Base-by-base conservation (phyloP, 2,113 vertebrate genomes). In the Alexandromys fortis region DNA sequence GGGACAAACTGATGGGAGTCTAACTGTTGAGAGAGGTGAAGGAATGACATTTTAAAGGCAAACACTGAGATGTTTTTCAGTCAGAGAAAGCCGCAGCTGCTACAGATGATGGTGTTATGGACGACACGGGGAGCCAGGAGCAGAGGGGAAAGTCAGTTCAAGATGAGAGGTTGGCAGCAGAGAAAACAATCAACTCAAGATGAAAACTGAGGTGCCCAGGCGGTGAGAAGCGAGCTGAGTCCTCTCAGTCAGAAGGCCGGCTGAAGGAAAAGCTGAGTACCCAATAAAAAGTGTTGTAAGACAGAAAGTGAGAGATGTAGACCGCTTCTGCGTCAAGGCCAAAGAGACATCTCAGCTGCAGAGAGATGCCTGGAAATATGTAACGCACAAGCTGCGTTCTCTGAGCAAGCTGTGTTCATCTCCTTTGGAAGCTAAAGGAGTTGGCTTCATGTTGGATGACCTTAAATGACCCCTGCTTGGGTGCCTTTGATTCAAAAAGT, bases 31-130 rank as follows among this genome's bases (percentile, higher is more conserved):
- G 38, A 85, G 65, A 93, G 92, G 42, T 96, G 88, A 96, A 96
- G 73, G 89, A 95, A 68, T 98, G 97, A 94, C 96, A 96, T 97
- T 98, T 98, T 97, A 88, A 98, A 98, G 86, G 94, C 97, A 98
- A 98, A 97, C 95, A 98, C 12, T 86, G 83, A 96, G 94, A 92
- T 24, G 97, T 98, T 94, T 98, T 94, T 96, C 90, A 96, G 96
- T 92, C 93, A 86, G 88, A 92, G 97, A 96, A 61, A 82, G 45
- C 94, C 94, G 79, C 52, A 96, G 85, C 91, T 97, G 79, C 92
- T 97, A 52, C 68, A 96, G 85, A 96, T 94, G 92, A 90, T 79
- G 63, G 92, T 63, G 73, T 3, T 97, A 85, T 0, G 0, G 61
- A 70, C 83, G 91, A 63, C 61, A n/a, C 0, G 0, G 63, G 72